phyloP scores from a whole-genome alignment of 2,888 invertebrate genomes.

The Notodonta ziczac region DNA sequence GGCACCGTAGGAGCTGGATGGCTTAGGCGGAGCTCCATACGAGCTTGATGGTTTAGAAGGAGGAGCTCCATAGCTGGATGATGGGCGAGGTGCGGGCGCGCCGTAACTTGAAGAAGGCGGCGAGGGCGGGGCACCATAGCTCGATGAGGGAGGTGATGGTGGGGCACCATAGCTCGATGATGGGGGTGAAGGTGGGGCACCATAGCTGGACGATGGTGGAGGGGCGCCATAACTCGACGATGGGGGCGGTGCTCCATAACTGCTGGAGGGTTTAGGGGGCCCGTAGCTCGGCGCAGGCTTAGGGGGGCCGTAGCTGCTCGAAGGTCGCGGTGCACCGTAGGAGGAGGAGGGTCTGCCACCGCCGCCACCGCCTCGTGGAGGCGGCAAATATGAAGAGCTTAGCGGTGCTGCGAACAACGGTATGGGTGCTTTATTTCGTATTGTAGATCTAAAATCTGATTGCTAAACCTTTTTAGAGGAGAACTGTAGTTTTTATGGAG shows the following conservation, averaged over 20 bases:
- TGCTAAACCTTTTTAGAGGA: background rate
- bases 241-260: conserved; percentile 60
- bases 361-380: conserved; percentile 62
- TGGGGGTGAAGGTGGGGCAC: conserved; percentile 44
- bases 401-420: conserved; percentile 77
- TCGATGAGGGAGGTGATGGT: conserved; percentile 65
- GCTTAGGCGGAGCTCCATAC: conserved; percentile 83
- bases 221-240: conserved; percentile 77
- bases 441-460: background rate
- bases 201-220: conserved; percentile 54
- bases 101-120: conserved; percentile 65
- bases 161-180: conserved; percentile 70
- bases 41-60: conserved; percentile 77
- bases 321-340: conserved; percentile 55
- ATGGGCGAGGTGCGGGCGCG: conserved; percentile 53
- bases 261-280: conserved; percentile 64
- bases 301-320: conserved; percentile 44
- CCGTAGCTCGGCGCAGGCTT: conserved; percentile 65
- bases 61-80: conserved; percentile 83
- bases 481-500: too few relatives aligned
- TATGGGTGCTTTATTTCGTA: conserved; percentile 33
- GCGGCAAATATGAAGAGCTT: conserved; percentile 85
- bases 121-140: conserved; percentile 77
- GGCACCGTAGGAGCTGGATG: conserved; percentile 81
- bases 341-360: conserved; percentile 64